Evolutionary conservation across 2,113 vertebrate species (phyloP).

Genomic region (Colius striatus): DNA sequence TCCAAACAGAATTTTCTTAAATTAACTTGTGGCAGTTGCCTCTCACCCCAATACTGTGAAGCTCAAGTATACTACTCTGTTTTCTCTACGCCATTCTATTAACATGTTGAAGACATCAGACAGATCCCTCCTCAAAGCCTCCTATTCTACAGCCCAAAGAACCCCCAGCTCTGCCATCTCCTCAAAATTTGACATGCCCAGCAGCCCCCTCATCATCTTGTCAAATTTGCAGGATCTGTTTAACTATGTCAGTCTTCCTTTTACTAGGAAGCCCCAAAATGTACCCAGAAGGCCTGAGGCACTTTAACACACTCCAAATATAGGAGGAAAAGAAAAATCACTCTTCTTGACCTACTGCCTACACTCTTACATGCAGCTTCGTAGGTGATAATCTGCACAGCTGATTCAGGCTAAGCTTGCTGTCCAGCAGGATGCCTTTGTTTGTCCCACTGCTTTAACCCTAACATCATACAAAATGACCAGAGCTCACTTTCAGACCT

Average conservation of each 20-base stretch:
- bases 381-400: accelerated
- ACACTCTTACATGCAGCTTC: too few species aligned
- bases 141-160: neutral
- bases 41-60: neutral
- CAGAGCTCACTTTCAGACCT: neutral
- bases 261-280: neutral
- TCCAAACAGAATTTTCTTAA: neutral
- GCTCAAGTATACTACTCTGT: neutral
- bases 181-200: neutral
- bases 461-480: neutral
- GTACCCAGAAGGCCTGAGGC: neutral
- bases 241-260: neutral
- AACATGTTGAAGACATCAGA: neutral
- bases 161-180: neutral
- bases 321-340: neutral
- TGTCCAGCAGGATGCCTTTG: neutral
- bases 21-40: neutral
- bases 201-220: too few species aligned
- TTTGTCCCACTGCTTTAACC: neutral
- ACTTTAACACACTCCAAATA: neutral
- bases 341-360: neutral
- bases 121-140: neutral
- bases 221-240: neutral
- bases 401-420: neutral
- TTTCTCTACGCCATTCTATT: neutral